Evolutionary conservation across 1,140 invertebrate genomes (phyloP), one percentile per base, ranked within the genome.

Genomic region (Meloidogyne hapla): DNA sequence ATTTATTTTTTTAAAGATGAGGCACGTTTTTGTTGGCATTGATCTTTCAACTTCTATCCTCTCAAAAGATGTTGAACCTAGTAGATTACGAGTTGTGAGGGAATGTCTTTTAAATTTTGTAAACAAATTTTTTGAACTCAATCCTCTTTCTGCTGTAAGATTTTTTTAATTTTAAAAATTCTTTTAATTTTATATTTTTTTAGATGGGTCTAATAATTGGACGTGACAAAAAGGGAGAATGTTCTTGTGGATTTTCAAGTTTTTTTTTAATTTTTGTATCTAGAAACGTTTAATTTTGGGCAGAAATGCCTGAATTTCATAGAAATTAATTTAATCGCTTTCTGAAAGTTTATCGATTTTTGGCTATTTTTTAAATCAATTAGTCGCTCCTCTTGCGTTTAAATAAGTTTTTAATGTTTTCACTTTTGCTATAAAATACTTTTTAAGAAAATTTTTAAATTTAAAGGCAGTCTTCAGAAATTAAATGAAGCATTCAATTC

Each of bases 101-200:
- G 26, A 38, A 61, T 42, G 56, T 23, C 40, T 78, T 40, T 28
- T 40, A 18, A 45, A 48, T 25, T 78, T 79, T 23, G 8, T 78
- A 15, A 75, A 78, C 33, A 78, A 78, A 74, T 78, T 78, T 56
- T 78, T 78, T 42, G 63, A 78, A 64, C 77, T 75, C 4, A 78
- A 78, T 80, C 77, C 77, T 10, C 67, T 78, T n/a, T 78, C 77
- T n/a, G 18, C 48, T 56, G 48, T 56, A 56, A 42, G 40, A 12
- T 42, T 42, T 42, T 13, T 13, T 42, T 42, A 10, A 0, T 42
- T 42, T 42, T 42, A 12, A 42, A 13, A 18, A 18, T 18, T 18
- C 0, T 15, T n/a, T 18, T 42, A 45, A 45, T 56, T 56, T 8
- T 56, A 6, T 18, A 18, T 18, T 56, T 56, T 56, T n/a, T n/a